Evolutionary conservation across 2,888 invertebrate genomes (phyloP), one percentile per base, ranked within the genome.

Genomic region (Aethes cnicana): DNA sequence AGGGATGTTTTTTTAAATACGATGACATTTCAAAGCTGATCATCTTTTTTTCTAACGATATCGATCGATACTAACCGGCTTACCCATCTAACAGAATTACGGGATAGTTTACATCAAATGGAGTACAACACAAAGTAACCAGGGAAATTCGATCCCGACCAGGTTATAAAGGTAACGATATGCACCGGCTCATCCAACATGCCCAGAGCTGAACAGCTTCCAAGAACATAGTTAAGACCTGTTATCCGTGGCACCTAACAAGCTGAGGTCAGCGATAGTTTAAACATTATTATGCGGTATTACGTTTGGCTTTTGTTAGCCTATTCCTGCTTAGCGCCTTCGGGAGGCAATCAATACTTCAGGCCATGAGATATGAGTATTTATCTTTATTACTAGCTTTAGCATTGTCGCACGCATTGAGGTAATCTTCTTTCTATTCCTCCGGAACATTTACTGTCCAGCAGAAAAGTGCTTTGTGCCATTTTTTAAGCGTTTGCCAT

Each of bases 151-250:
- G 43, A 52, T 32, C 44, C 18, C 43, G 35, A 23, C 52, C 32
- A 52, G 25, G 41, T 43, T 43, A 49, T 21, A 50, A 46, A 39
- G 52, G 37, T 52, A 52, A 52, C 44, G 52, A 46, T 52, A 46
- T 52, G 44, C 52, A 52, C 30, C 39, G 52, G 11, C 41, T 35
- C 44, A 46, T 33, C 26, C 46, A 52, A 46, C 52, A 46, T 52
- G 46, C 52, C 39, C 52, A 20, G 39, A 39, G 46, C 50, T 17
- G 26, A 17, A 26, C 21, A 28, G 42, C 30, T 48, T 52, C 52
- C 43, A 33, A 33, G 52, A 52, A 52, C 37, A 52, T 44, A 39
- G 52, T 46, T 52, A 52, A 37, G 52, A 33, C 44, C 39, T 46
- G 52, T 52, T 52, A 52, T 21, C 48, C 23, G 43, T 25, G 16